Evolutionary conservation across 2,113 vertebrate species (phyloP).

Genomic region (Platysternon megacephalum): DNA sequence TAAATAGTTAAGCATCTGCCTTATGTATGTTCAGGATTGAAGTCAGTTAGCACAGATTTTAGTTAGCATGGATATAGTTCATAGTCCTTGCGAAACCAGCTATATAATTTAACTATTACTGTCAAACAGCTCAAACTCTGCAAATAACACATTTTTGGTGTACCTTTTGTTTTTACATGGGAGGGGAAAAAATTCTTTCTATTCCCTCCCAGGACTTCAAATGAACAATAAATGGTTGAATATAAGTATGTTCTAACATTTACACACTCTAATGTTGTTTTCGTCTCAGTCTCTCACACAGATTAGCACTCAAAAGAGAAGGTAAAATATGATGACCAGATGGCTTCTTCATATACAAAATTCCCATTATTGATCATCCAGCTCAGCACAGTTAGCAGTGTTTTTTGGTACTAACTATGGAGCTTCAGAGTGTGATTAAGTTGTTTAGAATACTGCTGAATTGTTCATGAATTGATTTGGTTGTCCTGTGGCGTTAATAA

Average conservation of each 20-base stretch:
- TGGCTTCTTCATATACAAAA: background rate
- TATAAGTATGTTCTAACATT: background rate
- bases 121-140: background rate
- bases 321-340: background rate
- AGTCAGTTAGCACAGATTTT: background rate
- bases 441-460: background rate
- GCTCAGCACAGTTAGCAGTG: background rate
- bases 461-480: background rate
- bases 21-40: background rate
- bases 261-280: background rate
- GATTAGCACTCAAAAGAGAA: background rate
- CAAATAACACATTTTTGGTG: background rate
- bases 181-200: background rate
- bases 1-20: background rate
- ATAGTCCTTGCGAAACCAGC: background rate
- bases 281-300: background rate
- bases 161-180: background rate
- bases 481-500: slow-evolving; percentile 18
- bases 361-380: background rate
- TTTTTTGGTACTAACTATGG: background rate
- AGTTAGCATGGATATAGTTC: background rate
- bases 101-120: background rate
- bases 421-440: background rate
- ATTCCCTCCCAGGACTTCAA: fast-evolving
- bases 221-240: background rate